Conservation (phyloP, 1,140 invertebrate genomes). For the Papilio aristodemus region DNA sequence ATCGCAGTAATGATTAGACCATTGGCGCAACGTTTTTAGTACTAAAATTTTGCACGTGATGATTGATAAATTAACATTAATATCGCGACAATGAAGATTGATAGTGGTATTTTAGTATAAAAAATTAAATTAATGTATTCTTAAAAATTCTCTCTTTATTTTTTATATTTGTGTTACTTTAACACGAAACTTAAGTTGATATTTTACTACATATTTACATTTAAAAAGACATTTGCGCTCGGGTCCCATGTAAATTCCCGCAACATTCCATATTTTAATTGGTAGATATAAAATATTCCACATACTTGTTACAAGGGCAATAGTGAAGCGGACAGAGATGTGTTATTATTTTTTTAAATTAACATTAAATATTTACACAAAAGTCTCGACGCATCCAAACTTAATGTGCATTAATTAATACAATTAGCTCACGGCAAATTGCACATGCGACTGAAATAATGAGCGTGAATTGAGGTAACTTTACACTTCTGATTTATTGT, state of each 20-base stretch:
- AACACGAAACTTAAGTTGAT: too few relatives aligned
- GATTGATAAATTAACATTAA: too few relatives aligned
- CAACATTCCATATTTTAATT: constrained; percentile 22
- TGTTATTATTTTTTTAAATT: constrained; percentile 53
- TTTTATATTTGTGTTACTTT: too few relatives aligned
- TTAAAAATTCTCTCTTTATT: too few relatives aligned
- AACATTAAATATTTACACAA: constrained; percentile 46
- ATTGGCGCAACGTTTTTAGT: too few relatives aligned
- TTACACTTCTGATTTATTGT: constrained; percentile 80
- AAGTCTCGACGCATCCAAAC: constrained; percentile 58
- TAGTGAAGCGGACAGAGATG: constrained; percentile 17
- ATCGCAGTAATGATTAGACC: too few relatives aligned
- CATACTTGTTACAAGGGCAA: not conserved
- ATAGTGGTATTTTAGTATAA: too few relatives aligned
- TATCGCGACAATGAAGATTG: too few relatives aligned
- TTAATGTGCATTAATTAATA: constrained; percentile 78
- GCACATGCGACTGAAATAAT: constrained; percentile 76
- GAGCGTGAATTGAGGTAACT: constrained; percentile 77
- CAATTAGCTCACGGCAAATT: constrained; percentile 79
- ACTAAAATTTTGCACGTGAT: too few relatives aligned
- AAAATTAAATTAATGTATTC: too few relatives aligned
- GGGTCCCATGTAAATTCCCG: not conserved
- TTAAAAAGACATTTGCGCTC: constrained; percentile 16
- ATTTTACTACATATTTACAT: not conserved
- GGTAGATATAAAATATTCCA: constrained; percentile 16